A percentile compares a stretch with the other conserved stretches of the same genome.
Conservation (phyloP, 2,113 vertebrate genomes). For the Heterocephalus glaber region DNA sequence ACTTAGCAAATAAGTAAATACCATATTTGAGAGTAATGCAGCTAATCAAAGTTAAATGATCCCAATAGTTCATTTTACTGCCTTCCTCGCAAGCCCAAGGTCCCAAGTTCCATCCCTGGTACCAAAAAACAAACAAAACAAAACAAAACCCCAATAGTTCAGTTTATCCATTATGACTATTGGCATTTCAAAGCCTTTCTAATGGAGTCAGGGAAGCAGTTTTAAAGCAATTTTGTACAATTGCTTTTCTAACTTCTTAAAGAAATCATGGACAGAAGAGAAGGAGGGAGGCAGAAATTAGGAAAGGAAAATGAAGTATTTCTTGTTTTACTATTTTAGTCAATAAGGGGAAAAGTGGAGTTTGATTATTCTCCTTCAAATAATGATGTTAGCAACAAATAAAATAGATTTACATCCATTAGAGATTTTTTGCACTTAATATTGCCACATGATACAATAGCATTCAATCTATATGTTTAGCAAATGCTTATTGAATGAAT, state of each 20-base stretch:
- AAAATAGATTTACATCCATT: slow-evolving; percentile 33
- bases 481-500: slow-evolving; percentile 20
- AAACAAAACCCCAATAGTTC: slow-evolving; percentile 22
- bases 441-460: not conserved
- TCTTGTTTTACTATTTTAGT: slow-evolving; percentile 23
- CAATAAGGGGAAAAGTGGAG: not conserved
- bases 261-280: slow-evolving; percentile 31
- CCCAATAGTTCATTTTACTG: slow-evolving; percentile 26
- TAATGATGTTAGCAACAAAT: slow-evolving; percentile 42
- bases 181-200: slow-evolving; percentile 36
- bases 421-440: slow-evolving; percentile 31
- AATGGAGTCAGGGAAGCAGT: not conserved
- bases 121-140: too few species aligned
- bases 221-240: not conserved
- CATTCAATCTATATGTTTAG: not conserved
- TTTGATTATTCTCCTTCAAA: slow-evolving; percentile 46
- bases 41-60: slow-evolving; percentile 40
- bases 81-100: too few species aligned
- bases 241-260: slow-evolving; percentile 55
- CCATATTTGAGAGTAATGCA: slow-evolving; percentile 19
- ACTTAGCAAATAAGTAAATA: slow-evolving; percentile 43
- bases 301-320: not conserved
- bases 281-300: not conserved
- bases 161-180: not conserved
- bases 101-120: too few species aligned